Evolutionary conservation across 35 echinoderm and acorn worm genomes (phyloP).

Genomic region (Ophioderma brevispina): DNA sequence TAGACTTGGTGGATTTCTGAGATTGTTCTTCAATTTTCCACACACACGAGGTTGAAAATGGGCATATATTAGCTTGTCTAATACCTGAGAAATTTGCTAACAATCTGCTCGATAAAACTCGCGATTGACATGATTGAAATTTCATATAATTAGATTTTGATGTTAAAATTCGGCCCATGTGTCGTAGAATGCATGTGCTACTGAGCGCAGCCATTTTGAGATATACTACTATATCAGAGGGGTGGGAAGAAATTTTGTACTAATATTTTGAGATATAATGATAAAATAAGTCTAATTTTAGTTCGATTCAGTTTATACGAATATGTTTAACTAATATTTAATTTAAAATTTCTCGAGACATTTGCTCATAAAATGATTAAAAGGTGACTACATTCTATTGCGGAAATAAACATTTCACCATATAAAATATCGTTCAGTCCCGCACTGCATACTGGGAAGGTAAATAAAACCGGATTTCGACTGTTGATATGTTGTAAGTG

Average conservation of each 20-base stretch:
- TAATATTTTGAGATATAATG: too few species aligned
- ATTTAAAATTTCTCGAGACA: too few species aligned
- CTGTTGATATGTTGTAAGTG: too few species aligned
- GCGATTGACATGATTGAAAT: neutral
- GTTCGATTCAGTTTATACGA: too few species aligned
- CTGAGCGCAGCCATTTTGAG: constrained; percentile 77
- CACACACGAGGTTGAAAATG: neutral
- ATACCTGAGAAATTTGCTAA: neutral
- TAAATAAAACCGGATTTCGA: too few species aligned
- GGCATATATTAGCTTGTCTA: neutral
- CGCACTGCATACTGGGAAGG: neutral
- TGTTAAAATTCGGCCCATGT: constrained; percentile 42
- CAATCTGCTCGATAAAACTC: neutral
- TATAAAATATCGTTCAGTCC: neutral
- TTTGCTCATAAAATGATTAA: too few species aligned
- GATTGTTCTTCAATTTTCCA: neutral
- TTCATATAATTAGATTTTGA: constrained; percentile 48
- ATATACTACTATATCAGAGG: neutral
- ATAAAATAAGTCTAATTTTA: too few species aligned
- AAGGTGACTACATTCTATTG: neutral
- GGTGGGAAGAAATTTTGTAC: neutral
- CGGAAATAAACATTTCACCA: neutral
- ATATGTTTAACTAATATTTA: too few species aligned
- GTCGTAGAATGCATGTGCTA: constrained; percentile 55
- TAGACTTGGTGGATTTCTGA: neutral